Evolutionary conservation across 2,888 invertebrate genomes (phyloP), one percentile per base, ranked within the genome.

Genomic region (Siphlonurus alternatus): DNA sequence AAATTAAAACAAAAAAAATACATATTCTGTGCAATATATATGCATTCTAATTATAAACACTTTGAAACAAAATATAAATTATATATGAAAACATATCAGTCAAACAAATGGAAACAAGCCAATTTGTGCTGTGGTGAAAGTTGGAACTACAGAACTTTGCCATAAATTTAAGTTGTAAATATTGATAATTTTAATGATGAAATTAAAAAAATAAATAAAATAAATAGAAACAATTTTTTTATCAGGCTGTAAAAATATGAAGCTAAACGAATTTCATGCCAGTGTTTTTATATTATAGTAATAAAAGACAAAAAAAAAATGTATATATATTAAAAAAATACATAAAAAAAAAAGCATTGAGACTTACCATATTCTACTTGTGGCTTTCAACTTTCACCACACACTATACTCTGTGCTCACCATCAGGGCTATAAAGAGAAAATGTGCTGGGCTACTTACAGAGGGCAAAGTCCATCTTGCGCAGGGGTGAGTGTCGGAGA

Each of bases 381-480:
- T 38, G 38, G 38, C 38, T 38, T 64, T 68, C 68, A 68, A 69
- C 68, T 69, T 67, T 67, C 69, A 69, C 67, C 68, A 67, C 66
- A 64, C 63, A 59, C 56, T n/a, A 53, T 64, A 38, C 38, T 38
- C 38, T 38, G n/a, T n/a, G n/a, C n/a, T n/a, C n/a, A 38, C 38
- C 7, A 38, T 5, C 5, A 15, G 15, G 38, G 15, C 38, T 38
- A 10, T 38, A 38, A 15, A 38, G 38, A 38, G 38, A 38, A 15
- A 38, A 38, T n/a, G n/a, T n/a, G n/a, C n/a, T n/a, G n/a, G n/a
- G n/a, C 70, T 69, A 80, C 90, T 90, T 86, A 91, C 91, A 91
- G 74, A 90, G 79, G 67, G 89, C 87, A 74, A 89, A 85, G 73
- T 91, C 90, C 87, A 89, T 89, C 75, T 88, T 86, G 69, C 88